Evolutionary conservation across 2,888 invertebrate species (phyloP).

Genomic region (Apoda limacodes): DNA sequence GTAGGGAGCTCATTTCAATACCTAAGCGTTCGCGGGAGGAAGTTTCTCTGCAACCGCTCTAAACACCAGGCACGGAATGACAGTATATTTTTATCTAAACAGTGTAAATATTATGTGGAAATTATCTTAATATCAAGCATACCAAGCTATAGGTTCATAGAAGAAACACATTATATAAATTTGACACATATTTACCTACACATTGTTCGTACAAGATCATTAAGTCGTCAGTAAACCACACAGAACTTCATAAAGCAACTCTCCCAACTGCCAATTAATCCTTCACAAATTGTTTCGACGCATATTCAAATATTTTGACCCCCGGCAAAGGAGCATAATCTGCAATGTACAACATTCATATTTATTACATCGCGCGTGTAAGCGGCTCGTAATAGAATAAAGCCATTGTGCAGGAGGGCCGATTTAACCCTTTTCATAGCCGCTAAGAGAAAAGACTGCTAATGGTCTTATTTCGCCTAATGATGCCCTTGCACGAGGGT

Average conservation of each 20-base stretch:
- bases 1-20: no score
- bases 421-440: conserved; percentile 63
- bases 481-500: conserved; percentile 50
- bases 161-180: no score
- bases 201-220: conserved; percentile 13
- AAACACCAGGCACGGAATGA: no score
- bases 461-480: conserved; percentile 68
- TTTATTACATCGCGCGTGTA: conserved; percentile 68
- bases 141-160: no score
- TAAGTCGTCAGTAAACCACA: conserved; percentile 21
- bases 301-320: conserved; percentile 70
- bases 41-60: no score
- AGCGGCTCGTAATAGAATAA: conserved; percentile 62
- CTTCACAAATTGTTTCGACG: conserved; percentile 56
- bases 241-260: conserved; percentile 33
- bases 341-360: conserved; percentile 65
- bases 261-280: conserved; percentile 54
- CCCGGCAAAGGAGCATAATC: conserved; percentile 61
- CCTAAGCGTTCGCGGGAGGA: no score
- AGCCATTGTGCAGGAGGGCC: conserved; percentile 59
- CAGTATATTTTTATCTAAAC: conserved; percentile 18
- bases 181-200: no score
- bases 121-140: conserved; percentile 10
- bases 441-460: conserved; percentile 65
- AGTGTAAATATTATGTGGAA: conserved; percentile 12